These are phyloP conservation scores for Protophormia terraenovae DNA, from an alignment of 2,888 invertebrate genomes.

Conservation along the genomic window DNA sequence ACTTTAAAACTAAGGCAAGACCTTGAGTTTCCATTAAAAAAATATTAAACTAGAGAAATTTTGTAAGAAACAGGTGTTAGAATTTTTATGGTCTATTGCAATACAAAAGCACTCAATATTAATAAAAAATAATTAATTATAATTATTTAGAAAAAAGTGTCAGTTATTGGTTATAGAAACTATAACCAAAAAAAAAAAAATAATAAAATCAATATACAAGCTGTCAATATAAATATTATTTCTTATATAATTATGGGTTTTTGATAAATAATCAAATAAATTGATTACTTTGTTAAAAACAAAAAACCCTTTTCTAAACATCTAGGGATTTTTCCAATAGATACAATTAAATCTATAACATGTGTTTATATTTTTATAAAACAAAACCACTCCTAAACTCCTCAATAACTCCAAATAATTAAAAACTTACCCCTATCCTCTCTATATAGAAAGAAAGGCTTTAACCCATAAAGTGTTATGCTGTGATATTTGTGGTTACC, in stretches of 20 bases:
- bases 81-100: constrained; percentile 16
- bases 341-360: constrained; percentile 41
- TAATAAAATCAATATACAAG: constrained; percentile 19
- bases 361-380: not conserved
- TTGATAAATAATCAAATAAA: constrained; percentile 54
- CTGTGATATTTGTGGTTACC: constrained; percentile 64
- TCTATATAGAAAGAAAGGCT: not conserved
- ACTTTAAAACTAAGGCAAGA: not conserved
- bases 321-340: no score
- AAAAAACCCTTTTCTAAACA: constrained; percentile 20
- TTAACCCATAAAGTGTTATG: constrained; percentile 53
- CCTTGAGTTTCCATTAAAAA: constrained; percentile 2
- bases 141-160: constrained; percentile 14
- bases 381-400: constrained; percentile 24
- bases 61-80: constrained; percentile 44
- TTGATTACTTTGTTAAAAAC: constrained; percentile 61
- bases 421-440: constrained; percentile 39
- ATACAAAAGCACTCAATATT: constrained; percentile 10
- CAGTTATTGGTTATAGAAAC: no score
- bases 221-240: constrained; percentile 70
- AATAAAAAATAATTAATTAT: constrained; percentile 50
- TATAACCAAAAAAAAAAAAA: no score
- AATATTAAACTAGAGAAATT: no score
- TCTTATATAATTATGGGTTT: constrained; percentile 67
- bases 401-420: constrained; percentile 8